Base-by-base conservation (phyloP, 2,113 vertebrate genomes). In the Tyto alba region DNA sequence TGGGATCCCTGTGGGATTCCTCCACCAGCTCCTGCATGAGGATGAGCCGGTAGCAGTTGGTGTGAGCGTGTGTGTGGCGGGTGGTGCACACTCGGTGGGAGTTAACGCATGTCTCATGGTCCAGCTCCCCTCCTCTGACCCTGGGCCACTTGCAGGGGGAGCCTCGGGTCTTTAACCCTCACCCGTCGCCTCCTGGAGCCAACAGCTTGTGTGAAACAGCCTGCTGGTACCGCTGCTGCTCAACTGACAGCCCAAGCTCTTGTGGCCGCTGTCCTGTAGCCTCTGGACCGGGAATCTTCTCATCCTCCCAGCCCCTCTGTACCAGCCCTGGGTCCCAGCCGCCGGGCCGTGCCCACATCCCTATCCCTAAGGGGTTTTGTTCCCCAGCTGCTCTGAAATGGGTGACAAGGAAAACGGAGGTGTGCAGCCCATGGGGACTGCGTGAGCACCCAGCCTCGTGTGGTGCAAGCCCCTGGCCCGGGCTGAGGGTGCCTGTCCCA, bases 1-100 rank as follows among this genome's bases (percentile, higher is more conserved):
- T 57, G 85, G 89, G 75, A 38, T 94, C 89, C 95, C 90, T 50
- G 59, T 47, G 85, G 92, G 75, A 83, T 90, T 93, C 57, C 77
- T 91, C 34, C 87, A 43, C 38, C 64, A 52, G 77, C 66, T 74
- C 66, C 81, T 55, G 71, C 78, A 14, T 85, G 69, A 94, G 77
- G 81, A 81, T 38, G 93, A 78, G 84, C 78, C 91, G 87, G 71
- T 73, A 52, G 91, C 82, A 73, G 66, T 25, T 57, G 88, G 82
- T 57, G 77, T 38, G 71, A 64, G 47, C 6, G 0, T 13, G 75
- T n/a, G 71, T 7, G 30, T 11, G 43, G 59, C 69, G 73, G 90
- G 0, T 6, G 29, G 41, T 29, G 68, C 50, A 2, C 3, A 15
- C 73, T 74, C 20, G 1, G 74, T 41, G 82, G 78, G 69, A 63